Evolutionary conservation across 2,888 invertebrate genomes (phyloP).

Genomic region (Tachystola acroxantha): DNA sequence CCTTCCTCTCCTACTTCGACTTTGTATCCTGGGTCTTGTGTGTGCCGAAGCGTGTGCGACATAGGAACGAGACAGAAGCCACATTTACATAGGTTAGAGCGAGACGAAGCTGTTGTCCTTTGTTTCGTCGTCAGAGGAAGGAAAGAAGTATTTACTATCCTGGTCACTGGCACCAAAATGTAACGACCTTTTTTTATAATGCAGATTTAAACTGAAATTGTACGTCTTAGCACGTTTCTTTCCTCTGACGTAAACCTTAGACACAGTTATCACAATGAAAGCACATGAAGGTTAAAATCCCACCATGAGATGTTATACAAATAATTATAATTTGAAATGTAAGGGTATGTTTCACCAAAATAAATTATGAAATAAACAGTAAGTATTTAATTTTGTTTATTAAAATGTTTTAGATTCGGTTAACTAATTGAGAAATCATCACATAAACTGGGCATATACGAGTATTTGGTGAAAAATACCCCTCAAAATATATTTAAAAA

Average conservation of each 20-base stretch:
- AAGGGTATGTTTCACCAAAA: not conserved
- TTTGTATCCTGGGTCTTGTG: conserved; percentile 69
- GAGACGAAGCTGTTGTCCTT: conserved; percentile 44
- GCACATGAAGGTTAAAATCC: conserved; percentile 14
- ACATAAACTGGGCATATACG: too few relatives aligned
- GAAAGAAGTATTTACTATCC: not conserved
- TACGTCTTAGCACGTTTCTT: too few relatives aligned
- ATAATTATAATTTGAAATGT: not conserved
- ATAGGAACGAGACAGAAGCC: conserved; percentile 69
- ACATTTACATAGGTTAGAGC: conserved; percentile 75
- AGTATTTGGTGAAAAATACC: too few relatives aligned
- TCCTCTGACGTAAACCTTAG: not conserved
- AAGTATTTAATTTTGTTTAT: too few relatives aligned
- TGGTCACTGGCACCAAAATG: conserved; percentile 1
- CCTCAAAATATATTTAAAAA: too few relatives aligned
- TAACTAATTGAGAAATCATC: too few relatives aligned
- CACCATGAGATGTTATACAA: conserved; percentile 4
- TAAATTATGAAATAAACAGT: too few relatives aligned
- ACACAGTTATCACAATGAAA: conserved; percentile 16
- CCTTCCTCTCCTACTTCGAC: conserved; percentile 73
- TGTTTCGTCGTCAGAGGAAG: conserved; percentile 20
- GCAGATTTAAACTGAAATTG: too few relatives aligned
- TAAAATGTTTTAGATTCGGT: too few relatives aligned
- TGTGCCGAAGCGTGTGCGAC: conserved; percentile 53
- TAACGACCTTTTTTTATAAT: not conserved